Percentiles rank a stretch among this genome's conserved stretches.
Conservation (phyloP, 2,797 vertebrate species). For the Vipera latastei region DNA sequence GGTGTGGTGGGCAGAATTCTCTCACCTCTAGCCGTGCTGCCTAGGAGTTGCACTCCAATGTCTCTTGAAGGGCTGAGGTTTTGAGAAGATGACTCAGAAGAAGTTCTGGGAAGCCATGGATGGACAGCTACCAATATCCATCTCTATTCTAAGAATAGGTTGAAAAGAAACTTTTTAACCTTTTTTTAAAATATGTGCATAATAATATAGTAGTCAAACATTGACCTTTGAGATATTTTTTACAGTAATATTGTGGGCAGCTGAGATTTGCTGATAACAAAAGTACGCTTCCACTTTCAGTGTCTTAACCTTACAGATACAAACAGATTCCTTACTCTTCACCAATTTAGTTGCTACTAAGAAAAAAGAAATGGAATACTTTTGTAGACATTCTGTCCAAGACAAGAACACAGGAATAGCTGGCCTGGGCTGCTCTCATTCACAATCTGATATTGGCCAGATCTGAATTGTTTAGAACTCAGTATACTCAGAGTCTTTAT, state of each 20-base stretch:
- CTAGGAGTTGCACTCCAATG: neutral
- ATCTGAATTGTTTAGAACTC: neutral
- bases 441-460: neutral
- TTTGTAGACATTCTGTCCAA: conserved; percentile 35
- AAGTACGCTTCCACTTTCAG: conserved; percentile 38
- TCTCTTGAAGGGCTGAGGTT: neutral
- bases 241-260: conserved; percentile 47
- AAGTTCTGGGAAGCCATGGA: conserved; percentile 65
- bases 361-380: conserved; percentile 35
- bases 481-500: neutral
- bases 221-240: conserved; percentile 52
- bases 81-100: conserved; percentile 15
- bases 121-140: conserved; percentile 67
- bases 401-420: neutral
- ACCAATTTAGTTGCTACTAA: conserved; percentile 39
- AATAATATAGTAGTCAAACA: conserved; percentile 54
- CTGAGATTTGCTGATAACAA: conserved; percentile 48
- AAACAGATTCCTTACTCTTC: conserved; percentile 24
- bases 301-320: conserved; percentile 54
- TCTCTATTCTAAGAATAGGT: conserved; percentile 82
- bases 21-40: neutral
- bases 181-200: conserved; percentile 67
- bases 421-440: neutral
- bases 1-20: neutral
- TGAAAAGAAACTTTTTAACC: conserved; percentile 66